Evolutionary conservation across 2,888 invertebrate genomes (phyloP).

Genomic region (Trilocha varians): DNA sequence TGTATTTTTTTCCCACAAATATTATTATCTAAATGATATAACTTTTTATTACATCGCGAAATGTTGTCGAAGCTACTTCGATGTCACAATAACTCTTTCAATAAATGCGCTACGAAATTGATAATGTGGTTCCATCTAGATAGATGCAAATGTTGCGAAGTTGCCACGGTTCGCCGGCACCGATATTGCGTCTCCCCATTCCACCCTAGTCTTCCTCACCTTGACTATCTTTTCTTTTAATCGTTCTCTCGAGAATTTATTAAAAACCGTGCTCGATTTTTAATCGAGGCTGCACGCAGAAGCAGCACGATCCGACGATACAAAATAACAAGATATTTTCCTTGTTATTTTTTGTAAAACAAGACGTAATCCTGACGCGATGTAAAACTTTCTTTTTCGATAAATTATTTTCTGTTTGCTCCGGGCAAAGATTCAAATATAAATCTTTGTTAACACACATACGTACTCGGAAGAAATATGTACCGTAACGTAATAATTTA

Average conservation of each 20-base stretch:
- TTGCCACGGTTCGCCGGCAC: slow-evolving; percentile 40
- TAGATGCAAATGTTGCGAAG: slow-evolving; percentile 54
- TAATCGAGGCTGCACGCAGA: slow-evolving; percentile 3
- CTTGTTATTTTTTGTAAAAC: no score
- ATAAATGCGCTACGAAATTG: slow-evolving; percentile 42
- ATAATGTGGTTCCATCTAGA: slow-evolving; percentile 34
- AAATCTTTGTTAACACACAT: slow-evolving; percentile 37
- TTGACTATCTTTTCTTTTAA: slow-evolving; percentile 54
- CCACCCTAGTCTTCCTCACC: slow-evolving; percentile 29
- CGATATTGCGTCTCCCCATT: slow-evolving; percentile 41
- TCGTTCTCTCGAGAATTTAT: slow-evolving; percentile 49
- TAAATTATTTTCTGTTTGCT: no score
- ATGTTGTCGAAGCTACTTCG: slow-evolving; percentile 16
- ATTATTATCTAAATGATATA: no score
- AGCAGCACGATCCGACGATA: neutral
- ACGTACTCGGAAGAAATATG: slow-evolving; percentile 26
- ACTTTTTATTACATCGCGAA: no score
- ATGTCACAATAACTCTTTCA: slow-evolving; percentile 37
- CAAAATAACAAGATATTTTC: neutral
- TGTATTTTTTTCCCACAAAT: no score
- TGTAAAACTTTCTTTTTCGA: no score
- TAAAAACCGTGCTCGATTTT: slow-evolving; percentile 43
- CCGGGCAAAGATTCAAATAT: no score
- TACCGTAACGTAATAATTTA: slow-evolving; percentile 54
- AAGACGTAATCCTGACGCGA: no score